Evolutionary conservation across 2,797 vertebrate species (phyloP).

Genomic region (Dipus sagitta): DNA sequence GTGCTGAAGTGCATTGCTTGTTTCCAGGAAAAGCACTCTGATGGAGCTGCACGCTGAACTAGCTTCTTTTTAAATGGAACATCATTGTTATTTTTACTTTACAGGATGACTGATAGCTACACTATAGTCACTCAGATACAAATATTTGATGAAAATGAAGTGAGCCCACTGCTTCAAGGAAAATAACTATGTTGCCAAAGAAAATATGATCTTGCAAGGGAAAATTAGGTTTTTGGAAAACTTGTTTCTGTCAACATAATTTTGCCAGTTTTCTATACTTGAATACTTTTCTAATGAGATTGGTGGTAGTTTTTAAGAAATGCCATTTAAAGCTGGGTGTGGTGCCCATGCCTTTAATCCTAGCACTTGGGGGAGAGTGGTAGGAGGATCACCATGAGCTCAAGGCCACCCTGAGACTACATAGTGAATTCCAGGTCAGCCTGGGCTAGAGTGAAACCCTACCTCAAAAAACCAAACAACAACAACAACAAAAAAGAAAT

Average conservation of each 20-base stretch:
- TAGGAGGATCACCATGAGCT: not conserved
- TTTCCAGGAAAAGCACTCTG: conserved; percentile 22
- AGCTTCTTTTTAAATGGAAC: conserved; percentile 19
- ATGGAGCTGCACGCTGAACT: not conserved
- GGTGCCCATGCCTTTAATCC: not conserved
- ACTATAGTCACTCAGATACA: not conserved
- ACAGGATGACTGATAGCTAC: not conserved
- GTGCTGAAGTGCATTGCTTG: not conserved
- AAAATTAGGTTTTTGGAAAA: conserved; percentile 54
- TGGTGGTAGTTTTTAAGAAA: conserved; percentile 47
- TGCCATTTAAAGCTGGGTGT: not conserved
- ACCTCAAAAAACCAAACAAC: not conserved
- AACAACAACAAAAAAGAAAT: not conserved
- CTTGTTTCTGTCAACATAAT: not conserved
- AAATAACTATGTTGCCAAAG: not conserved
- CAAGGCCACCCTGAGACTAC: not conserved
- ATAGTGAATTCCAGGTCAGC: not conserved
- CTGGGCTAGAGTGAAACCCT: not conserved
- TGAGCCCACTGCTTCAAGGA: not conserved
- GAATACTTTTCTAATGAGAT: conserved; percentile 52
- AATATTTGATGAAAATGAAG: conserved; percentile 56
- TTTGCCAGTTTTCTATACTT: conserved; percentile 33
- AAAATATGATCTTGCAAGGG: conserved; percentile 39
- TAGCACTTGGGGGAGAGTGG: not conserved
- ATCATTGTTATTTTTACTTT: conserved; percentile 29